phyloP scores from a whole-genome alignment of 2,113 vertebrate genomes.

The Larimichthys polyactis region DNA sequence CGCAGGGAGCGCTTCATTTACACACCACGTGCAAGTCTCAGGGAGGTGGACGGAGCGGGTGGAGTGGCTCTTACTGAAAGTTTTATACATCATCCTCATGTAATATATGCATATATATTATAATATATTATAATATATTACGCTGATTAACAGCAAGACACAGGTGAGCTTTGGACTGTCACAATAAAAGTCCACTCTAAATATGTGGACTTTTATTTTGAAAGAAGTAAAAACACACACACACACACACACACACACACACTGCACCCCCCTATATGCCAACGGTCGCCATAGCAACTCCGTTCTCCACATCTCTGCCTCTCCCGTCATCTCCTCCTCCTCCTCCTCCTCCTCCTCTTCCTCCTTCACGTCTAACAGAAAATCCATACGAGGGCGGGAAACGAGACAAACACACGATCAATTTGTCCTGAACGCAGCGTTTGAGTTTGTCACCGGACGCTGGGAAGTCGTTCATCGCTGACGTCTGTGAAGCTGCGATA shows the following conservation, averaged over 20 bases:
- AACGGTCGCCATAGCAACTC: constrained; percentile 64
- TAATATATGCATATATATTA: too few relatives aligned
- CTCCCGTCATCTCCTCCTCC: constrained; percentile 25
- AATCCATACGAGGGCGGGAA: constrained; percentile 49
- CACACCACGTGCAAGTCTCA: neutral
- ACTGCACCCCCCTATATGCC: constrained; percentile 18
- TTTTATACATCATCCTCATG: too few relatives aligned
- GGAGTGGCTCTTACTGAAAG: too few relatives aligned
- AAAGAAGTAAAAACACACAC: neutral
- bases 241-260: neutral
- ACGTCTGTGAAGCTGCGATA: neutral
- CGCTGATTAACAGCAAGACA: too few relatives aligned
- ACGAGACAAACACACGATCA: constrained; percentile 8
- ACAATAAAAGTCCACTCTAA: too few relatives aligned
- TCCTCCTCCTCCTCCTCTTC: constrained; percentile 35
- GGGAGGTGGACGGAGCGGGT: neutral
- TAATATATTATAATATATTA: too few relatives aligned
- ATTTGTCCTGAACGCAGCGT: neutral
- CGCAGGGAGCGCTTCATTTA: neutral
- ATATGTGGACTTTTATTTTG: too few relatives aligned
- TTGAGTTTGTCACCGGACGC: constrained; percentile 27
- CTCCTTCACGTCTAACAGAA: constrained; percentile 44
- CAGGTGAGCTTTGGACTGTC: too few relatives aligned
- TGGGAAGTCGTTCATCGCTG: neutral
- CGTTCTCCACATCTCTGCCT: constrained; percentile 46